These are phyloP conservation scores for Fopius arisanus DNA, from an alignment of 1,140 invertebrate species.

Conservation along the genomic window DNA sequence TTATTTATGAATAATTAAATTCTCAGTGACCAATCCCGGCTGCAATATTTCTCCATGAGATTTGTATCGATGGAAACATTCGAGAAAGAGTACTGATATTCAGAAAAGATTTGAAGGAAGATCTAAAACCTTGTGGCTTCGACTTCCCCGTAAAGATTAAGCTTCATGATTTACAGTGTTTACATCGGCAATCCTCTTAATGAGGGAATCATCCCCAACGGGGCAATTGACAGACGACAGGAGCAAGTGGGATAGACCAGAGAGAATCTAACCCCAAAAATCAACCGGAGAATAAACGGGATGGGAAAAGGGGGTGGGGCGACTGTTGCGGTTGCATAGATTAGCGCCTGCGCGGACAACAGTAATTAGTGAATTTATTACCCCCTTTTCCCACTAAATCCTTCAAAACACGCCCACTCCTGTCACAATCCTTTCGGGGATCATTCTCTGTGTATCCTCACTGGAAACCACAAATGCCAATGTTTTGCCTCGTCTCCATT, in stretches of 20 bases:
- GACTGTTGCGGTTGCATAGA: constrained; percentile 48
- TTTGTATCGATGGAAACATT: not conserved
- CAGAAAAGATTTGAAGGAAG: not conserved
- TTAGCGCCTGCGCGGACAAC: constrained; percentile 49
- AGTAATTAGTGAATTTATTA: constrained; percentile 54
- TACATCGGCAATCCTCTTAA: constrained; percentile 47
- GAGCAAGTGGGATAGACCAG: not conserved
- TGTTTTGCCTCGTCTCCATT: not conserved
- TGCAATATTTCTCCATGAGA: no score
- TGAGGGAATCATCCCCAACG: constrained; percentile 39
- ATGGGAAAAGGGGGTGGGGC: constrained; percentile 31
- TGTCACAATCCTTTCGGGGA: not conserved
- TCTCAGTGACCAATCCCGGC: no score
- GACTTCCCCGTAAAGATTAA: constrained; percentile 6
- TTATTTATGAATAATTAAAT: no score
- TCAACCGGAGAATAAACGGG: not conserved
- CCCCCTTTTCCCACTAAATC: constrained; percentile 42
- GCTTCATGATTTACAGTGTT: constrained; percentile 45
- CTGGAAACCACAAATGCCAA: not conserved
- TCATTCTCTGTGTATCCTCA: not conserved
- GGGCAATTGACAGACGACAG: not conserved
- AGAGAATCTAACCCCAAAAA: not conserved
- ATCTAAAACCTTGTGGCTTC: not conserved
- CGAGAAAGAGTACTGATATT: not conserved
- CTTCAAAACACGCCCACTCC: constrained; percentile 29